Evolutionary conservation across 2,113 vertebrate genomes (phyloP), one percentile per base, ranked within the genome.

Genomic region (Alosa alosa): DNA sequence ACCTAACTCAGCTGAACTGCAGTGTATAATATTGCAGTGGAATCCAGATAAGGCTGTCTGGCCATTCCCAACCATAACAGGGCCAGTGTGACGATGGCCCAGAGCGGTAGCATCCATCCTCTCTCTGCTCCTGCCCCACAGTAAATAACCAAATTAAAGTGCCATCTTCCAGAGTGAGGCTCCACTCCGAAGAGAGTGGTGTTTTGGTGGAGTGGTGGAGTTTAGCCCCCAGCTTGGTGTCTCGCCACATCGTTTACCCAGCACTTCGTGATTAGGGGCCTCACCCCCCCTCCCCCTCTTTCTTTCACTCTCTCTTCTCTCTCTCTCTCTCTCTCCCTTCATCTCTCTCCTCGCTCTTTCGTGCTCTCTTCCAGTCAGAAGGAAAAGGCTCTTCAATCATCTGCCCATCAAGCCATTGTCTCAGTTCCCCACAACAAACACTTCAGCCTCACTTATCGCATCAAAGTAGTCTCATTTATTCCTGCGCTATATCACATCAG

Each of bases 341-440:
- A 9, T 72, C 64, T 68, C 64, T 25, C 64, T 72, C 64, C 64
- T 25, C 64, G 13, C 64, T 72, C 64, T 36, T 1, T 72, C 25
- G 1, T 64, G 0, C 4, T 25, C 64, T 72, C 64, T 31, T 36
- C 64, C n/a, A 36, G n/a, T 36, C n/a, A 72, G 64, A 31, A 31
- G 25, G 25, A 68, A 68, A 68, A 13, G 25, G 72, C 72, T 78
- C 72, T 36, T 78, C 72, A 78, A 78, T 78, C 72, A 78, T 75
- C 68, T 4, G 9, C 25, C 36, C 25, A 75, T 78, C 72, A 78
- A 36, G 25, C 72, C 36, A 72, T 78, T 78, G 36, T 39, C 31
- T 31, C 13, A 78, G 72, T 36, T 78, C 72, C 3, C 31, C 31
- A 36, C 72, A 78, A 78, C 72, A 78, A 78, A 78, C 72, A 39